A percentile compares a stretch with the other conserved stretches of the same genome.
phyloP scores from a whole-genome alignment of 2,113 vertebrate genomes.

The Myxocyprinus asiaticus region DNA sequence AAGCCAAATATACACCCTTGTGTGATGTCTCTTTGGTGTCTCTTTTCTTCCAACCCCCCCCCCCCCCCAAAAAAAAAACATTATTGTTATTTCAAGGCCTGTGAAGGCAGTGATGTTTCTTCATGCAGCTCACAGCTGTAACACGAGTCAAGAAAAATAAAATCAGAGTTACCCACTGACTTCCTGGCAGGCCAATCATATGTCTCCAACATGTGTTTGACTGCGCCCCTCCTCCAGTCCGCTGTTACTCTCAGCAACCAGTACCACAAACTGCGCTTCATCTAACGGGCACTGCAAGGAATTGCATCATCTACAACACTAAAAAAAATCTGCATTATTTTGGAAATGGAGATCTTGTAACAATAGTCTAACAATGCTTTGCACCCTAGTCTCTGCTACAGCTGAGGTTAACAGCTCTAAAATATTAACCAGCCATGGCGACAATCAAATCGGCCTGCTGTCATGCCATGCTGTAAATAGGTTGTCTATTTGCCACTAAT shows the following conservation, averaged over 20 bases:
- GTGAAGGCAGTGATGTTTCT: constrained; percentile 70
- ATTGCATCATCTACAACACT: not conserved
- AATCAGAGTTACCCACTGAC: constrained; percentile 71
- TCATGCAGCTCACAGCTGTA: constrained; percentile 75
- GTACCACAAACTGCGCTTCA: constrained; percentile 33
- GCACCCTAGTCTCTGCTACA: not conserved
- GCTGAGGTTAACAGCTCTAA: constrained; percentile 47
- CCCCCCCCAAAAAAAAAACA: not conserved
- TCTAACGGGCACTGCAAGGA: constrained; percentile 2
- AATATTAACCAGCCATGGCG: constrained; percentile 56
- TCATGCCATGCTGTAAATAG: constrained; percentile 53
- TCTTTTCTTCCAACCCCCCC: not conserved
- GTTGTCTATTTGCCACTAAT: constrained; percentile 65
- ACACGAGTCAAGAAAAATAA: constrained; percentile 69
- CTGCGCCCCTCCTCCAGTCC: constrained; percentile 10
- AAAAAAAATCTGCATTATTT: not conserved
- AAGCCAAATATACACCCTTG: no score
- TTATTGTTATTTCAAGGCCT: constrained; percentile 41
- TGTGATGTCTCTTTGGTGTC: no score
- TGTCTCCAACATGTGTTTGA: constrained; percentile 54
- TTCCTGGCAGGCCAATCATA: constrained; percentile 73
- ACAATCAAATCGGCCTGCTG: constrained; percentile 51
- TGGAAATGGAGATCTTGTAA: constrained; percentile 8
- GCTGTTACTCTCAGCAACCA: constrained; percentile 51
- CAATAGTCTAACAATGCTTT: constrained; percentile 35